phyloP scores from a whole-genome alignment of 2,797 vertebrate genomes.

The Sphenodon punctatus region DNA sequence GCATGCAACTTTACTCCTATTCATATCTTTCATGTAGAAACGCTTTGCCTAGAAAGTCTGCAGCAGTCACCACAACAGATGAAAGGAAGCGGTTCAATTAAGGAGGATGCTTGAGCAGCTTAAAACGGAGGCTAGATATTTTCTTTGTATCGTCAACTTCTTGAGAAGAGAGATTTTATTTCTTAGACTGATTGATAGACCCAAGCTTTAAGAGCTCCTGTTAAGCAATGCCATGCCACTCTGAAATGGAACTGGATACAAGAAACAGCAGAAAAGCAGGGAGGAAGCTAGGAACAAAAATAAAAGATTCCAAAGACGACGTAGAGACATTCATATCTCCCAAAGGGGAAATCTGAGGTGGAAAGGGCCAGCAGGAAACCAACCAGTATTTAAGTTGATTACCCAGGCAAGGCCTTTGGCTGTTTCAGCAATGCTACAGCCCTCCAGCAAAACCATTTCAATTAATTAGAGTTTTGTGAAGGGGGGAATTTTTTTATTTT shows the following conservation, averaged over 20 bases:
- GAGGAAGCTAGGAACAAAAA: conserved; percentile 46
- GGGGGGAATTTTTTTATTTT: conserved; percentile 23
- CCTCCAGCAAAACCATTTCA: conserved; percentile 66
- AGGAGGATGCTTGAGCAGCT: not conserved
- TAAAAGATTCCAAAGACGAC: not conserved
- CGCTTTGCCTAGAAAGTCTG: not conserved
- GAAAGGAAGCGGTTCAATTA: not conserved
- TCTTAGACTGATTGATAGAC: no score
- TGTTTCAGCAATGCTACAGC: conserved; percentile 75
- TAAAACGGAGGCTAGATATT: not conserved
- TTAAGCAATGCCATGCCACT: conserved; percentile 4
- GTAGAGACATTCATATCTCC: conserved; percentile 30
- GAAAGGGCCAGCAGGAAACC: conserved; percentile 83
- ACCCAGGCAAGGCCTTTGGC: conserved; percentile 76
- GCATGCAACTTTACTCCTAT: not conserved
- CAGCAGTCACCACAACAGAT: not conserved
- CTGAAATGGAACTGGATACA: conserved; percentile 5
- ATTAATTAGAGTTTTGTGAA: conserved; percentile 82
- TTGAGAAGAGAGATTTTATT: no score
- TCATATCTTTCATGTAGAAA: not conserved
- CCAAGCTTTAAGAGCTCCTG: not conserved
- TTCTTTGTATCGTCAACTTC: no score
- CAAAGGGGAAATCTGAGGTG: conserved; percentile 71
- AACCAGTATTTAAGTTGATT: conserved; percentile 81
- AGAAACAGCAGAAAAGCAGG: conserved; percentile 1